Evolutionary conservation across 1,140 invertebrate genomes (phyloP), one percentile per base, ranked within the genome.

Genomic region (Drosophila obscura): DNA sequence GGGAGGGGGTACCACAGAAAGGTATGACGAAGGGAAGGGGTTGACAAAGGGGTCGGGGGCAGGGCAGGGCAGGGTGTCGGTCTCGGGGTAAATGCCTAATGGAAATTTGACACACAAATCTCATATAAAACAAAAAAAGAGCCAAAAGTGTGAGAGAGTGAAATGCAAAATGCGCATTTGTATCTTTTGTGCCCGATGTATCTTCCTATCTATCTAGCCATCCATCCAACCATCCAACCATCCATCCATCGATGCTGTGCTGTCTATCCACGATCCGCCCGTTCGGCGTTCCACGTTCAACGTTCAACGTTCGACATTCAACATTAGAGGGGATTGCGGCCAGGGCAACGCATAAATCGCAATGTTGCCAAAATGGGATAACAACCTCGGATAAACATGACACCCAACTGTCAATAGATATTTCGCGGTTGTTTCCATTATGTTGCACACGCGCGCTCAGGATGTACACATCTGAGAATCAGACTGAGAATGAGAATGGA

Each of bases 321-420:
- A 35, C 31, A 9, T 35, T 35, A 4, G 35, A 39, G 35, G 35
- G 9, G 64, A 26, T 57, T 57, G 53, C 53, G 53, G 53, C 53
- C 48, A 67, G 55, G 39, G 58, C 67, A 75, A 80, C 66, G 68
- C 88, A 90, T 91, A 91, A 91, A 91, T 91, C 90, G 84, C 90
- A 83, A 80, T 91, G 89, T 91, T 90, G 90, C 90, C 80, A 80
- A 91, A 88, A 91, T 91, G 82, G 90, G 90, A 91, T 90, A 91
- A 91, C 89, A 91, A 89, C 66, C 76, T 80, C 74, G 82, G 80
- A 90, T 91, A 91, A 91, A 91, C 90, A 91, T 91, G 90, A 91
- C 90, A 91, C 90, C 90, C 90, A 91, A 91, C 90, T 91, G 90
- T 91, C 90, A 91, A 91, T 91, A 90, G 90, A 91, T 91, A 88